Conservation (phyloP, 2,888 invertebrate genomes). For the Isoperla grammatica region DNA sequence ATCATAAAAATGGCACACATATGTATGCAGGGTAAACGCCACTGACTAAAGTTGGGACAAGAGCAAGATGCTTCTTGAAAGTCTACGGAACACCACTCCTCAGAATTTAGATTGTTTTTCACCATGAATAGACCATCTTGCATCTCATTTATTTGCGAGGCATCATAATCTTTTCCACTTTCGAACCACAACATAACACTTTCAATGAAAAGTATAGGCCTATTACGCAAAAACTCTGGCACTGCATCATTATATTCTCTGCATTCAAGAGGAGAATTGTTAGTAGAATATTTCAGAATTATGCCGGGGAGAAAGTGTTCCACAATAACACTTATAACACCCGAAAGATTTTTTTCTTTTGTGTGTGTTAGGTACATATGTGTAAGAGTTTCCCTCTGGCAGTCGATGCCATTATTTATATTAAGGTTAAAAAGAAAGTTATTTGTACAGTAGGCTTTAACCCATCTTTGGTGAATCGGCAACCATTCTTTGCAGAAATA, state of each 20-base stretch:
- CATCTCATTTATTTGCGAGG: not conserved
- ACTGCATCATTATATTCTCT: not conserved
- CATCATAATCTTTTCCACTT: not conserved
- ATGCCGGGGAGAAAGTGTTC: not conserved
- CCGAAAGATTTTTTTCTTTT: not conserved
- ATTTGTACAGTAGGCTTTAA: not conserved
- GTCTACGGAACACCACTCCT: conserved; percentile 1
- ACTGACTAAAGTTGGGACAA: conserved; percentile 1
- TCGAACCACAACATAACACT: not conserved
- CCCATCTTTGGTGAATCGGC: conserved; percentile 4
- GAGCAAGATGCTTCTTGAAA: not conserved
- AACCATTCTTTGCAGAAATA: conserved; percentile 9
- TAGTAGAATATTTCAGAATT: not conserved
- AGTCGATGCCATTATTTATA: conserved; percentile 12
- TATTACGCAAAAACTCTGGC: not conserved
- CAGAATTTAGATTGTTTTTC: not conserved
- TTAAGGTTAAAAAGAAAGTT: conserved; percentile 11
- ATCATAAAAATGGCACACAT: conserved; percentile 13
- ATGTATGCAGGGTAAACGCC: conserved; percentile 11
- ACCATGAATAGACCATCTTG: conserved; percentile 8
- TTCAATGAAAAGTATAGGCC: not conserved
- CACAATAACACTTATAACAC: not conserved
- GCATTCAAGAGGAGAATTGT: not conserved
- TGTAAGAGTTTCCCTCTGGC: conserved; percentile 1
- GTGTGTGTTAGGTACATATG: not conserved